Evolutionary conservation across 2,888 invertebrate genomes (phyloP).

Genomic region (Ptychoptera albimana): DNA sequence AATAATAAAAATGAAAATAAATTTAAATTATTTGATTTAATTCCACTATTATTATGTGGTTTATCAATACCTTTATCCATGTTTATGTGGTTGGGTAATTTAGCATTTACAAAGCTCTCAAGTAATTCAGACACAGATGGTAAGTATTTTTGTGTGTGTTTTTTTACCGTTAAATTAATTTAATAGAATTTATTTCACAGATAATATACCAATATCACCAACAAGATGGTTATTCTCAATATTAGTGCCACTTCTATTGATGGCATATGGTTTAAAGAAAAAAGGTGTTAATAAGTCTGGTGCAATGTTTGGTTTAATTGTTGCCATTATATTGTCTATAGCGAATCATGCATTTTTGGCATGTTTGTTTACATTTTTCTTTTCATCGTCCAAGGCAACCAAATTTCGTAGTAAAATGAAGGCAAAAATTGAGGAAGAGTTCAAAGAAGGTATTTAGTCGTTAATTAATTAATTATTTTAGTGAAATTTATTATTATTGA

Average conservation of each 20-base stretch:
- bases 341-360: conserved; percentile 62
- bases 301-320: conserved; percentile 48
- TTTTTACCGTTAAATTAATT: too few relatives aligned
- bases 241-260: conserved; percentile 41
- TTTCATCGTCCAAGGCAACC: conserved; percentile 66
- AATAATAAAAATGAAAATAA: not conserved
- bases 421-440: conserved; percentile 54
- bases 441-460: conserved; percentile 49
- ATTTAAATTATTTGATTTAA: conserved; percentile 16
- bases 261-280: conserved; percentile 47
- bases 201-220: conserved; percentile 21
- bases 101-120: conserved; percentile 45
- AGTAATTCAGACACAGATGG: conserved; percentile 38
- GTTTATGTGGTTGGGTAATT: conserved; percentile 57
- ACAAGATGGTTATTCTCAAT: conserved; percentile 28
- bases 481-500: conserved; percentile 12
- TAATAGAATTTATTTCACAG: too few relatives aligned
- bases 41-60: conserved; percentile 47
- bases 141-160: conserved; percentile 21
- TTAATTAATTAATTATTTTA: conserved; percentile 1
- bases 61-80: conserved; percentile 59
- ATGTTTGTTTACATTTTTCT: conserved; percentile 58
- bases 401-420: conserved; percentile 53
- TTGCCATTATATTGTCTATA: conserved; percentile 62
- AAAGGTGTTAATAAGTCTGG: conserved; percentile 56